Conservation (phyloP, 2,113 vertebrate genomes). For the Cariama cristata region DNA sequence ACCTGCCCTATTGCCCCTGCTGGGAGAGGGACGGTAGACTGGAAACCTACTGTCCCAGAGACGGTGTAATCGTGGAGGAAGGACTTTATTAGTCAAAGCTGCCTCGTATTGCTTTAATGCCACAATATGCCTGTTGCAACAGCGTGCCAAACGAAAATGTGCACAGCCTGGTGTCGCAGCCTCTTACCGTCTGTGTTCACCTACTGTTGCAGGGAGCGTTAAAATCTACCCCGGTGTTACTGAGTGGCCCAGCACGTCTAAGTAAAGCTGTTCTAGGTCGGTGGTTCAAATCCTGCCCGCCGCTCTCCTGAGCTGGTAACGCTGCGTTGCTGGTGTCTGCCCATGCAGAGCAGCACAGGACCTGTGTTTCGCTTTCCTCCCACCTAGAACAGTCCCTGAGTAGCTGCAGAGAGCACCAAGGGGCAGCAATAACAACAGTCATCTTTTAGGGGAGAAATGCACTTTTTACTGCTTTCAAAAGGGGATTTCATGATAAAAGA, state of each 20-base stretch:
- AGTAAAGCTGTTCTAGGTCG: not conserved
- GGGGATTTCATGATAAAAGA: not conserved
- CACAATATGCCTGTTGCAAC: not conserved
- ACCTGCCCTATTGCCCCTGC: not conserved
- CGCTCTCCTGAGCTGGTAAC: not conserved
- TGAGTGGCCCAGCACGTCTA: not conserved
- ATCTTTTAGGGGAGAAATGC: not conserved
- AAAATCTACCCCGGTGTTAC: not conserved
- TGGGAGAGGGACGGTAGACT: fast-evolving
- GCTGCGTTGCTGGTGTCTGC: not conserved
- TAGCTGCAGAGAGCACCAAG: not conserved
- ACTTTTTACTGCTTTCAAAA: not conserved
- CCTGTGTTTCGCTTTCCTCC: not conserved
- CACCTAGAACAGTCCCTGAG: not conserved
- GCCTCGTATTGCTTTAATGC: not conserved
- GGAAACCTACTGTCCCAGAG: not conserved
- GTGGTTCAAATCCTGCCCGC: not conserved
- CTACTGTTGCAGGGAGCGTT: not conserved
- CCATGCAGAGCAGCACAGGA: not conserved
- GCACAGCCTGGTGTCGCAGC: not conserved
- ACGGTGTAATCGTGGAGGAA: not conserved
- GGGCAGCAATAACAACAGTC: not conserved
- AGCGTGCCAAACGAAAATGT: fast-evolving
- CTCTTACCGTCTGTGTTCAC: fast-evolving
- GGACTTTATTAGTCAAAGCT: not conserved